Percentiles rank a stretch among this genome's conserved stretches.
Evolutionary conservation across 1,140 invertebrate species (phyloP).

Genomic region (Dreissena rostriformis): DNA sequence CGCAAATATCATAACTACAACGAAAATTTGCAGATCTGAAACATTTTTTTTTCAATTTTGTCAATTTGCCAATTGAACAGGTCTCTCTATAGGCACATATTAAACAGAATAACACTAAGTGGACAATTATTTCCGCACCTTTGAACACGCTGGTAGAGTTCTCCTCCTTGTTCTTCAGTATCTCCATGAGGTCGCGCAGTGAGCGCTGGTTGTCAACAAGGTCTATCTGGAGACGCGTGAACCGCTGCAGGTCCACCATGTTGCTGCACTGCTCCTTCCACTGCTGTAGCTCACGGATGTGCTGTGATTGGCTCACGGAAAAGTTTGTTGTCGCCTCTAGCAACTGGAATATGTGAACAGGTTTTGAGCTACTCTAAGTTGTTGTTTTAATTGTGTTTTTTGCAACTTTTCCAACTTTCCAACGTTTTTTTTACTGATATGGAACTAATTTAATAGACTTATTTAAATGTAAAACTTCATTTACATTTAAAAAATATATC

Average conservation of each 20-base stretch:
- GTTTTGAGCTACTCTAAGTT: background rate
- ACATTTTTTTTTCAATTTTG: no score
- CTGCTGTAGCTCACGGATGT: constrained; percentile 48
- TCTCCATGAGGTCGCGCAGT: constrained; percentile 40
- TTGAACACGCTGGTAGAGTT: constrained; percentile 27
- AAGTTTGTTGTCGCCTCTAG: constrained; percentile 56
- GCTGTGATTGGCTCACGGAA: constrained; percentile 44
- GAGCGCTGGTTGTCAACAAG: constrained; percentile 55
- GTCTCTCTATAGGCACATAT: no score
- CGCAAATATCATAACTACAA: no score
- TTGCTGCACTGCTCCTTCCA: constrained; percentile 50
- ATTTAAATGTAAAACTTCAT: no score
- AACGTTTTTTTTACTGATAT: no score
- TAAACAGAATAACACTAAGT: no score
- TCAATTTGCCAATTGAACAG: no score
- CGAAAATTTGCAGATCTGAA: no score
- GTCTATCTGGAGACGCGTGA: constrained; percentile 49
- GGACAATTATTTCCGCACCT: background rate
- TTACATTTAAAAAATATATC: no score
- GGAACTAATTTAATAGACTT: no score
- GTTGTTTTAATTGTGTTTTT: no score
- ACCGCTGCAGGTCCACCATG: constrained; percentile 53
- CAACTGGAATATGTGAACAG: constrained; percentile 27
- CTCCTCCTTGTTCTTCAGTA: constrained; percentile 34
- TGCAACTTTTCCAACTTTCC: no score